Base-by-base conservation (phyloP, 2,888 invertebrate genomes). In the Cryptus armator region DNA sequence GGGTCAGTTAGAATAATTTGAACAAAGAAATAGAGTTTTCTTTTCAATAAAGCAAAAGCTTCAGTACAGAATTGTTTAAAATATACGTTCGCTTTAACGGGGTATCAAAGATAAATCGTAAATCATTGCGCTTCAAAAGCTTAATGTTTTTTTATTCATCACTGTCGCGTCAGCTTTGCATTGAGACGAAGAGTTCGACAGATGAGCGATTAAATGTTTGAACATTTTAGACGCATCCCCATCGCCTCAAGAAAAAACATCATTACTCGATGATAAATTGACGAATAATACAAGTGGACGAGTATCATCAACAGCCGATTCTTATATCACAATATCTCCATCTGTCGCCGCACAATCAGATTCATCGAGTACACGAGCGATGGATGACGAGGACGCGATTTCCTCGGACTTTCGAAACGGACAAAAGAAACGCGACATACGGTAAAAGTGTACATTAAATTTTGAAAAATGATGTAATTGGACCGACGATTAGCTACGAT, bases 341-440 rank as follows among this genome's bases (percentile, higher is more conserved):
- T 71, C 59, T 24, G 24, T 10, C 7, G 48, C 16, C 1, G 64
- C 70, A 51, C 62, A 24, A 4, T 86, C 86, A n/a, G 81, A 84
- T 19, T 77, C 83, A 1, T 86, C 86, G n/a, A 44, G 70, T 1
- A 74, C 64, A 37, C 56, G 53, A n/a, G 59, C 74, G 12, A 74
- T 84, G 74, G 86, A 81, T 24, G 67, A 81, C 48, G 86, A 77
- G 44, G 77, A 77, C 29, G 59, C 72, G 14, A 77, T 77, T 0
- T 81, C 83, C 12, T 84, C 74, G 43, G 78, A 84, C 2, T 10
- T 77, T 72, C 66, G 24, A 16, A 16, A 43, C 6, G 67, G 46
- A 16, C 51, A 56, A 7, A 81, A 72, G 43, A 79, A 76, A 72
- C 71, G 56, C 14, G 64, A 46, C 32, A 75, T 12, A 9, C 16